Percentiles rank a stretch among this genome's conserved stretches.
Conservation (phyloP, 2,797 vertebrate species). For the Arrhamphus sclerolepis region DNA sequence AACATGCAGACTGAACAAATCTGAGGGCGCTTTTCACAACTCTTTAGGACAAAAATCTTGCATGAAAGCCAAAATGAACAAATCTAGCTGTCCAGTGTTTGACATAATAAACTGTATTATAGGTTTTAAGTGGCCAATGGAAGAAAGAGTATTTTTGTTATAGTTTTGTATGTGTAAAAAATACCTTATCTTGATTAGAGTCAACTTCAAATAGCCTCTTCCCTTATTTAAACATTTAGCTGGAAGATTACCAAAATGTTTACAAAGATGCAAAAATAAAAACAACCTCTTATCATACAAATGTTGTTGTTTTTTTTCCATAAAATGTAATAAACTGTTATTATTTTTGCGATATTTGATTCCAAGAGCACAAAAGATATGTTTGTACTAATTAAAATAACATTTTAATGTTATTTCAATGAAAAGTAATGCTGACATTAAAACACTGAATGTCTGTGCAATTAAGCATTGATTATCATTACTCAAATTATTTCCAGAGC, state of each 20-base stretch:
- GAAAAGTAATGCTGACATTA: slow-evolving; percentile 11
- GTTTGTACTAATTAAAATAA: slow-evolving; percentile 22
- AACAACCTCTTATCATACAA: no score
- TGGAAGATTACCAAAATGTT: slow-evolving; percentile 13
- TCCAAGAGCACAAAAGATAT: slow-evolving; percentile 12
- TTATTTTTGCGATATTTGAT: slow-evolving; percentile 15
- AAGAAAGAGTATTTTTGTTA: background rate
- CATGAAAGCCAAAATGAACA: slow-evolving; percentile 39
- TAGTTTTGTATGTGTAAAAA: slow-evolving; percentile 12
- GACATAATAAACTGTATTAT: slow-evolving; percentile 21
- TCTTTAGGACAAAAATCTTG: slow-evolving; percentile 10
- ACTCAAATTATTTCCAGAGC: slow-evolving; percentile 16
- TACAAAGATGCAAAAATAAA: slow-evolving; percentile 1
- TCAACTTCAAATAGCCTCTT: slow-evolving; percentile 9
- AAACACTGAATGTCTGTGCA: slow-evolving; percentile 12
- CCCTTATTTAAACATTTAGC: slow-evolving; percentile 3
- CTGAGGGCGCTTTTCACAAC: slow-evolving; percentile 15
- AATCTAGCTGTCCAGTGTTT: slow-evolving; percentile 23
- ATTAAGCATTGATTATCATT: background rate
- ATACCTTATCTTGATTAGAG: slow-evolving; percentile 3
- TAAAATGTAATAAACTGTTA: background rate
- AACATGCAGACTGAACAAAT: slow-evolving; percentile 17
- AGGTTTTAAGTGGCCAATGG: slow-evolving; percentile 24
- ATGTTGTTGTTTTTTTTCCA: no score
- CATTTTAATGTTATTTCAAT: background rate